These are phyloP conservation scores for Chondrosia reniformis DNA, from an alignment of 37 sponge, comb jelly and placozoan species.

Conservation along the genomic window DNA sequence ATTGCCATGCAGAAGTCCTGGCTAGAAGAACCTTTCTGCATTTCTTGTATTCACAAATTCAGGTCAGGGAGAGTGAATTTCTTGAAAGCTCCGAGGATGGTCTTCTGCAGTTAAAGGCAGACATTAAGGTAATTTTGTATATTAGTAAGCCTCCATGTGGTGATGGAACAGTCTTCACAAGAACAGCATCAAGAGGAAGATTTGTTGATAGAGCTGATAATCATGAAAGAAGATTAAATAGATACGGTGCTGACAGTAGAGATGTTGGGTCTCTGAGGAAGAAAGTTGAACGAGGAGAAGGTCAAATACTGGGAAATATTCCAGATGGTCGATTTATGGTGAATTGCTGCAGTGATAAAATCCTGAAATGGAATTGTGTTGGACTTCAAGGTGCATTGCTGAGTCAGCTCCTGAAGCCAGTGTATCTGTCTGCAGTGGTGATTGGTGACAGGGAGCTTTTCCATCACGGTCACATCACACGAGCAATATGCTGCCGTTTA, in stretches of 20 bases:
- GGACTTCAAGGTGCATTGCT: conserved; percentile 10
- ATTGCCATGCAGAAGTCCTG: conserved; percentile 13
- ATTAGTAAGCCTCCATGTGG: conserved; percentile 25
- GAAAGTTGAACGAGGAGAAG: conserved; percentile 14
- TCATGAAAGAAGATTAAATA: neutral
- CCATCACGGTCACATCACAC: conserved; percentile 20
- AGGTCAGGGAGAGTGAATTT: neutral
- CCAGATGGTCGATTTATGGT: neutral
- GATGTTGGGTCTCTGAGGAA: conserved; percentile 4
- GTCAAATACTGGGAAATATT: neutral
- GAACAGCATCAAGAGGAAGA: neutral
- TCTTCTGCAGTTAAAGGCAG: neutral
- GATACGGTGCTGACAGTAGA: neutral
- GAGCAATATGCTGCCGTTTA: conserved; percentile 12
- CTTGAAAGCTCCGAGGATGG: no score
- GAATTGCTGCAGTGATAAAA: conserved; percentile 22
- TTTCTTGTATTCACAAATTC: neutral
- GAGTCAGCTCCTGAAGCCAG: conserved; percentile 1
- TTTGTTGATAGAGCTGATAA: no score
- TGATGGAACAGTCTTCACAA: conserved; percentile 17
- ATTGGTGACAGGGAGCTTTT: conserved; percentile 11
- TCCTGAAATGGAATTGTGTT: conserved; percentile 10
- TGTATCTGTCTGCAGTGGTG: conserved; percentile 1
- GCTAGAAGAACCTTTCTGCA: conserved; percentile 2
- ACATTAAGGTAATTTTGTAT: neutral